Evolutionary conservation across 2,888 invertebrate genomes (phyloP), one percentile per base, ranked within the genome.

Genomic region (Adineta ricciae): DNA sequence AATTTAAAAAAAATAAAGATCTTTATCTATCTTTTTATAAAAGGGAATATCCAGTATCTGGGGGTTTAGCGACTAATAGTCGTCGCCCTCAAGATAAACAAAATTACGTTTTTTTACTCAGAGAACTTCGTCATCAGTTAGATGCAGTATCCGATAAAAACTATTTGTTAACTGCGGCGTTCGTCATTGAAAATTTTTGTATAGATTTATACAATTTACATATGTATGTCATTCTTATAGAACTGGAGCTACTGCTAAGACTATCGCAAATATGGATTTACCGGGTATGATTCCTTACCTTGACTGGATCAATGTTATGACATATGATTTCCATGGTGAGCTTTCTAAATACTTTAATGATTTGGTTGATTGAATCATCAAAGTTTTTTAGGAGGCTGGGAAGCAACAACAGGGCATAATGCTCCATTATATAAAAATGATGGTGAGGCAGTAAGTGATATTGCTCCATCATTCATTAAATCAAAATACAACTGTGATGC

Each of bases 21-120:
- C n/a, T n/a, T n/a, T n/a, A n/a, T n/a, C 8, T 73, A 2, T 2
- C 16, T 16, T 64, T 73, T n/a, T n/a, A n/a, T n/a, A n/a, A 1
- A 36, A 72, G 73, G 73, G 73, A 73, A 73, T 73, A 73, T 73
- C 73, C 73, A 24, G 73, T 73, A 8, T 73, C 73, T 73, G 73
- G 73, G 36, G 73, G 73, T 24, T n/a, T 73, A 21, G 0, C 38
- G 9, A n/a, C 21, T 38, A 73, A 73, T 73, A 73, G 36, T 41
- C 21, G 21, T 41, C 73, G 73, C 21, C 73, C 73, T 38, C 21
- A 36, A 38, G 73, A 73, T 38, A 36, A 41, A 38, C 21, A 73
- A 73, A 73, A 73, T 24, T 73, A 73, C 24, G 73, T 73, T 11
- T 9, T 21, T 24, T 38, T 73, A 73, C 41, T 73, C 9, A 8